Percentiles rank a stretch among this genome's conserved stretches.
phyloP scores from a whole-genome alignment of 2,888 invertebrate genomes.

The Amblyteles armatorius region DNA sequence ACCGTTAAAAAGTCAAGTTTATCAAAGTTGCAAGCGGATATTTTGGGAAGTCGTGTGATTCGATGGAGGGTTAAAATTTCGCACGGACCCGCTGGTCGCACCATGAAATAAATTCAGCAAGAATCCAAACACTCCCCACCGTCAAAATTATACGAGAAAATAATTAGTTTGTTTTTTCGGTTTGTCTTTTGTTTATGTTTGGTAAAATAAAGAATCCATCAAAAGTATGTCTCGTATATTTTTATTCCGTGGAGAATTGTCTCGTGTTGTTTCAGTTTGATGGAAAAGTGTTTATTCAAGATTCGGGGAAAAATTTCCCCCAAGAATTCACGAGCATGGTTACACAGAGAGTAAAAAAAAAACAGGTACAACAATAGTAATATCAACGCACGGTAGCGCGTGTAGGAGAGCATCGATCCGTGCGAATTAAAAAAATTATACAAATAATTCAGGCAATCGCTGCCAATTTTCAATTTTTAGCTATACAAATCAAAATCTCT shows the following conservation, averaged over 20 bases:
- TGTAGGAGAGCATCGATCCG: not conserved
- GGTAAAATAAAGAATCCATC: not conserved
- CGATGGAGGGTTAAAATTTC: not conserved
- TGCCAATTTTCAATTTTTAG: not conserved
- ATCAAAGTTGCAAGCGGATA: not conserved
- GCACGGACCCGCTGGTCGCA: not conserved
- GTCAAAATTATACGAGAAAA: slow-evolving; percentile 25
- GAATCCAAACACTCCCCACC: not conserved
- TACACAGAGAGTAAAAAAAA: slow-evolving; percentile 12
- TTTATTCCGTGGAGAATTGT: slow-evolving; percentile 10
- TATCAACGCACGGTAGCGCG: not conserved
- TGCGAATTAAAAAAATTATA: not conserved
- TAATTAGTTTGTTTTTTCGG: not conserved
- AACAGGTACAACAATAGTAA: slow-evolving; percentile 22
- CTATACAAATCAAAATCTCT: slow-evolving; percentile 8
- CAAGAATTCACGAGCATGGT: not conserved
- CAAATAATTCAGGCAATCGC: slow-evolving; percentile 8
- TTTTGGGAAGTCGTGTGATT: not conserved
- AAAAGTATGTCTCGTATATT: slow-evolving; percentile 8
- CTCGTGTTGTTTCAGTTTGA: slow-evolving; percentile 4
- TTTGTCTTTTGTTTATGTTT: not conserved
- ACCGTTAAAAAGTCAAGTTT: not conserved
- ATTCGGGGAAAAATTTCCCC: not conserved
- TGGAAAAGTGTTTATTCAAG: slow-evolving; percentile 15
- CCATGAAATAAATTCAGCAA: slow-evolving; percentile 6